A percentile compares a stretch with the other conserved stretches of the same genome.
Evolutionary conservation across 1,140 invertebrate genomes (phyloP).

Genomic region (Formica selysi): DNA sequence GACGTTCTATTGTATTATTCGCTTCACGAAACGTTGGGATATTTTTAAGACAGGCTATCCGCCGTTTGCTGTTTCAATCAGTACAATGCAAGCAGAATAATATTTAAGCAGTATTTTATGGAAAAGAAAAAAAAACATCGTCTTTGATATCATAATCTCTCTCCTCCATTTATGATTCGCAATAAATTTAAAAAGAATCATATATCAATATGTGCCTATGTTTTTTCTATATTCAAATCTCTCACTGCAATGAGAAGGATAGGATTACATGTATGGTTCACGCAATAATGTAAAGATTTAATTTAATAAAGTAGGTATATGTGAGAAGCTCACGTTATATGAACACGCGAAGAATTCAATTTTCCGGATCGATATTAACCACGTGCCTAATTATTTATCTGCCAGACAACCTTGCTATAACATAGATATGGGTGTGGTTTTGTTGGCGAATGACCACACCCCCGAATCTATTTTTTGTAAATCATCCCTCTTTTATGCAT

Average conservation of each 20-base stretch:
- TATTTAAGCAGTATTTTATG: background rate
- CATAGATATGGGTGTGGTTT: constrained; percentile 55
- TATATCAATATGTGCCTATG: background rate
- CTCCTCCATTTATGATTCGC: background rate
- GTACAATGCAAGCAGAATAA: background rate
- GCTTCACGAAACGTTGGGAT: background rate
- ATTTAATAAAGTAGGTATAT: constrained; percentile 31
- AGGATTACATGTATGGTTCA: background rate
- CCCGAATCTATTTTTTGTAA: constrained; percentile 44
- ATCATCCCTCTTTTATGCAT: constrained; percentile 30
- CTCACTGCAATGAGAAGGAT: background rate
- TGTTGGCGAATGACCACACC: constrained; percentile 50
- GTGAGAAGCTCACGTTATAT: background rate
- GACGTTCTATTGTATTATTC: background rate
- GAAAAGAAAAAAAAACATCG: background rate
- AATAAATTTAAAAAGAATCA: background rate
- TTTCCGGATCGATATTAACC: constrained; percentile 40
- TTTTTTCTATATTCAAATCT: background rate
- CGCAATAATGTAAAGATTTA: background rate
- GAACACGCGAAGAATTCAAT: constrained; percentile 35
- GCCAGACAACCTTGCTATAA: constrained; percentile 36
- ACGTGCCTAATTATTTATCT: constrained; percentile 56
- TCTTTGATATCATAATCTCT: background rate
- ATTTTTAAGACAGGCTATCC: constrained; percentile 21
- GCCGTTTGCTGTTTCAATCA: background rate